Evolutionary conservation across 2,888 invertebrate species (phyloP), one percentile per base, ranked within the genome.

Genomic region (Zygothrica quintamaculata): DNA sequence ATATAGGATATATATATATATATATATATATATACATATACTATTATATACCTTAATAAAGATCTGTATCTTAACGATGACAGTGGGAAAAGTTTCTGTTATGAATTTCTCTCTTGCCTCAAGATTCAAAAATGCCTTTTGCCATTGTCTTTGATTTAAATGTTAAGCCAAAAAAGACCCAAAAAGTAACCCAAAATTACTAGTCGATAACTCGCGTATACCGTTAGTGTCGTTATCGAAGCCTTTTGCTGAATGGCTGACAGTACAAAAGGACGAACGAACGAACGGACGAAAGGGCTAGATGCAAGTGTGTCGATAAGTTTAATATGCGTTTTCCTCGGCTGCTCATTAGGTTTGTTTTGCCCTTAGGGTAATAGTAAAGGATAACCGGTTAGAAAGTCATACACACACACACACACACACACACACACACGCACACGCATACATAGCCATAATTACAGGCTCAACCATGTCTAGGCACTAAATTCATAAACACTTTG

Each of bases 31-130:
- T n/a, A n/a, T n/a, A n/a, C n/a, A n/a, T n/a, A n/a, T n/a, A n/a
- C n/a, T n/a, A n/a, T n/a, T 26, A 18, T 55, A 79, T 81, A 88
- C 89, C 84, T 89, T 88, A 84, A 88, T 87, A 87, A 88, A 89
- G 88, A 88, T 88, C 50, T 40, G 42, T 78, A 88, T 88, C 88
- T 87, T 84, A 87, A 88, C 80, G 81, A 88, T 81, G 88, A 88
- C 88, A 89, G 88, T 84, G 75, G 67, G 40, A 76, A 70, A 77
- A 60, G 36, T 68, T 76, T 74, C 65, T 16, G 53, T 37, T 18
- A 50, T 13, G 26, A 18, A 43, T 25, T 43, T n/a, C n/a, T n/a
- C 34, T 37, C 31, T 37, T 26, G 58, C 56, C 77, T 67, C 55
- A 78, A 81, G 73, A 70, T 39, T 46, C 44, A 16, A 29, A 52